Evolutionary conservation across 2,888 invertebrate genomes (phyloP).

Genomic region (Trichogramma evanescens): DNA sequence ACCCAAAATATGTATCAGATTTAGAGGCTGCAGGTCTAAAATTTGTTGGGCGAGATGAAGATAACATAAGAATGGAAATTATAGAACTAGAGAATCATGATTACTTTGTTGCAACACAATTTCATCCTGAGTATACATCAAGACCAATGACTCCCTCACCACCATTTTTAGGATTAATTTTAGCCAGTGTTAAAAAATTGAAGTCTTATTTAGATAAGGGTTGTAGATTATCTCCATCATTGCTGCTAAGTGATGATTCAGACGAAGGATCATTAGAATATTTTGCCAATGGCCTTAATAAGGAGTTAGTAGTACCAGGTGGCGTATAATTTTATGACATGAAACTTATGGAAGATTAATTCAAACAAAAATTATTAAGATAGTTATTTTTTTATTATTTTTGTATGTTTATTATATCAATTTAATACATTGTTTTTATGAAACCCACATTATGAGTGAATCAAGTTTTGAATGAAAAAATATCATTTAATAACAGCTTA

Average conservation of each 20-base stretch:
- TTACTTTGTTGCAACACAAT: conserved; percentile 93
- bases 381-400: neutral
- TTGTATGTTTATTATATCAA: too few species aligned
- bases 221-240: conserved; percentile 67
- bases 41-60: conserved; percentile 77
- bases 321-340: neutral
- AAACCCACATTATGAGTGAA: too few species aligned
- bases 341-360: neutral
- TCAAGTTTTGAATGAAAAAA: too few species aligned
- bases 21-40: conserved; percentile 76
- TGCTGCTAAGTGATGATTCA: conserved; percentile 69
- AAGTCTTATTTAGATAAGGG: conserved; percentile 65
- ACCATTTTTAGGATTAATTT: conserved; percentile 87
- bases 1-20: conserved; percentile 73
- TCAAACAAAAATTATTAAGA: neutral
- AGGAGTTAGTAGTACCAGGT: conserved; percentile 8
- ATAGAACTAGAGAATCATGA: conserved; percentile 80
- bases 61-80: conserved; percentile 90
- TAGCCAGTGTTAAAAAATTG: conserved; percentile 81
- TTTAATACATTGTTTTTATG: too few species aligned
- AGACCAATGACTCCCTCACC: conserved; percentile 88
- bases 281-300: neutral
- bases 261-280: conserved; percentile 38
- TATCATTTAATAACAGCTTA: too few species aligned
- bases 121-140: conserved; percentile 95